Evolutionary conservation across 1,140 invertebrate species (phyloP), one percentile per base, ranked within the genome.

Genomic region (Euborellia annulipes): DNA sequence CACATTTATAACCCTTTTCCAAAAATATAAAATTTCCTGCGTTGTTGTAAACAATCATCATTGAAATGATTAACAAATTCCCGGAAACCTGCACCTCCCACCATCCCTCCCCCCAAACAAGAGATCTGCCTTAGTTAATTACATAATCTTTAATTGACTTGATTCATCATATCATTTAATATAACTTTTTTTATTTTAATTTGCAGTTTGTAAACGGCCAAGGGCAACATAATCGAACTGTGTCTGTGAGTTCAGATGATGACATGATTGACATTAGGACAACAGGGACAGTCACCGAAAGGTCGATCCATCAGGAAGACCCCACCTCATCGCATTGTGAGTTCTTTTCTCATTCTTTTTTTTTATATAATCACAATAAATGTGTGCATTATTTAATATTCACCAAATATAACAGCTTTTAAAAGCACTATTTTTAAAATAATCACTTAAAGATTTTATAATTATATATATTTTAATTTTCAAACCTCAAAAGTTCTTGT

Each of bases 211-310:
- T 18, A 39, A 52, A 52, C 36, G 49, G 49, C 2, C 37, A 50
- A 32, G 49, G 49, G 3, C 37, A 50, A 21, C 40, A 50, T 19
- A 38, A 43, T 32, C 54, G 57, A 13, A 58, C 59, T 30, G 61
- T 59, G 45, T 64, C 59, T 37, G 43, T 59, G 22, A 63, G 60
- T 53, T 69, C 70, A 46, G 72, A 74, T 56, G 74, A 77, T 55
- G 75, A 75, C n/a, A 76, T 76, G 73, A 72, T 76, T 45, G 73
- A 77, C 55, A 76, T 78, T 34, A 72, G 71, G 22, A 69, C 68
- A 44, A 60, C 65, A 38, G 65, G 63, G 30, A 64, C 59, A 48
- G 62, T 54, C 58, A 55, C 51, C 21, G 64, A 68, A 46, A 42
- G 54, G 23, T 55, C 57, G n/a, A 55, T 66, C 21, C 52, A 60